Base-by-base conservation (phyloP, 2,113 vertebrate genomes). In the Bambusicola thoracicus region DNA sequence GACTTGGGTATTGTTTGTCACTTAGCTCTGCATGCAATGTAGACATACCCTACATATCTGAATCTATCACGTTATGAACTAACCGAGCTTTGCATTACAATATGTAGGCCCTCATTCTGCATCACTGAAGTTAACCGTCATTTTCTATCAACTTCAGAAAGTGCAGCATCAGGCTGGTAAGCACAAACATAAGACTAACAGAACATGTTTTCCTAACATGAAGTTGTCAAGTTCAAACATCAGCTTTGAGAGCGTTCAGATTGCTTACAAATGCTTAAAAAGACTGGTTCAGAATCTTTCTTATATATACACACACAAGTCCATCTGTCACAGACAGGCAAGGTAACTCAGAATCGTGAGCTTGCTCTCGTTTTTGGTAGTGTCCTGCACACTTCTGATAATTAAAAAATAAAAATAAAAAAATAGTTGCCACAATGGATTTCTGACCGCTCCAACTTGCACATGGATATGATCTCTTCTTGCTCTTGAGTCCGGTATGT, bases 301-400 rank as follows among this genome's bases (percentile, higher is more conserved):
- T 91, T 93, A 95, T 91, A 96, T 91, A 97, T 44, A 97, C 88
- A 94, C 84, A 89, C 91, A 84, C 77, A 92, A 93, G 90, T 96
- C 96, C 91, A 95, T 96, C 96, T 97, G 96, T 97, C 98, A 97
- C 95, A 98, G 97, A 98, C 96, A 98, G 97, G 89, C 95, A 97
- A 95, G 88, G 85, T 85, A 96, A 93, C 63, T 94, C 86, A 75
- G 89, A 97, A 83, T 93, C 76, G 82, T 53, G 70, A 97, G 94
- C 90, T 97, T 93, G 95, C 74, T 94, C 86, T 85, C 67, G 51
- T 90, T 95, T 95, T 94, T 69, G 68, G 89, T 94, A 96, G 95
- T 95, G 96, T 93, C 94, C 95, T 96, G 96, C 92, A 97, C 84
- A 76, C 41, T 49, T 90, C 92, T 63, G 94, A 96, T 86, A 93